Evolutionary conservation across 2,888 invertebrate genomes (phyloP).

Genomic region (Plutella xylostella): DNA sequence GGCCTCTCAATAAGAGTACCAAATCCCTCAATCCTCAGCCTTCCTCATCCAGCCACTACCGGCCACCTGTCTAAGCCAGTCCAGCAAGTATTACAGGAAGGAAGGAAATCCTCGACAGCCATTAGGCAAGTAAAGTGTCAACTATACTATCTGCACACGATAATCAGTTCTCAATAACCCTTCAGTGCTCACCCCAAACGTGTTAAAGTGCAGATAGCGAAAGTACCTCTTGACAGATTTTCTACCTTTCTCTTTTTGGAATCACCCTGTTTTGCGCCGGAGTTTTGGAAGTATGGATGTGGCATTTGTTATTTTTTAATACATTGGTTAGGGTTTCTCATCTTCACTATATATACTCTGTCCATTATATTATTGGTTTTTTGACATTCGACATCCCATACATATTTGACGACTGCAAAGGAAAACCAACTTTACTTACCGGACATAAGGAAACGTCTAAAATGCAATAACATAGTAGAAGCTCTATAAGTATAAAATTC

Average conservation of each 20-base stretch:
- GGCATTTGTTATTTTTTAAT: neutral
- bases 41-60: neutral
- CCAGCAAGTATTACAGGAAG: too few species aligned
- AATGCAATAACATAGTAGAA: too few species aligned
- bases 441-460: too few species aligned
- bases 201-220: constrained; percentile 39
- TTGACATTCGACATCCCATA: too few species aligned
- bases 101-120: too few species aligned
- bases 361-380: too few species aligned
- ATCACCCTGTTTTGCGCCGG: neutral
- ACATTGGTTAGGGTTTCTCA: too few species aligned
- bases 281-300: neutral
- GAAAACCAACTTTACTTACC: too few species aligned
- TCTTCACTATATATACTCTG: too few species aligned
- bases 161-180: constrained; percentile 5
- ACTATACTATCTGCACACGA: neutral
- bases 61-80: too few species aligned
- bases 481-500: too few species aligned
- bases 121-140: neutral
- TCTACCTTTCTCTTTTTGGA: neutral
- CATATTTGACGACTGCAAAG: too few species aligned
- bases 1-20: neutral
- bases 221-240: constrained; percentile 30
- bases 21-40: neutral
- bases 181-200: constrained; percentile 24